A percentile compares a stretch with the other conserved stretches of the same genome.
Conservation (phyloP, 2,797 vertebrate genomes). For the Pagetopsis macropterus region DNA sequence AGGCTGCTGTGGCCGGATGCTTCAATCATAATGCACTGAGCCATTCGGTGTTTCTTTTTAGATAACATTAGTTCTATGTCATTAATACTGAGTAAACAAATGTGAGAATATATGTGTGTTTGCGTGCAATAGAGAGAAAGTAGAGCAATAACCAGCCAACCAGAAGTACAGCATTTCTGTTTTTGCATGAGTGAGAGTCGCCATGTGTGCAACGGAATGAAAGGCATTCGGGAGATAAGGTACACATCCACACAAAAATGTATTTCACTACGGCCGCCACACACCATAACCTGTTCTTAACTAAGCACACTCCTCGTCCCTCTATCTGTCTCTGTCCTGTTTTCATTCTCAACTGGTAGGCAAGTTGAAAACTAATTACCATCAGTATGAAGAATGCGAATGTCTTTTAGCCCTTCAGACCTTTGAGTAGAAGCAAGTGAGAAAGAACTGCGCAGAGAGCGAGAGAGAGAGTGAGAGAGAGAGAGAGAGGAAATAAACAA, state of each 20-base stretch:
- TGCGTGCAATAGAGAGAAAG: background rate
- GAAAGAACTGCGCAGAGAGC: background rate
- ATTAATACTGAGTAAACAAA: conserved; percentile 35
- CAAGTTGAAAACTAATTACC: conserved; percentile 7
- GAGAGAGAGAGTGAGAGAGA: background rate
- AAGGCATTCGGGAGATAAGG: conserved; percentile 70
- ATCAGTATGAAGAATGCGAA: conserved; percentile 24
- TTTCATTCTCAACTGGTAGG: conserved; percentile 6
- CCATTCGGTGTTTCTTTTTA: conserved; percentile 13
- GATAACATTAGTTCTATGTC: conserved; percentile 7
- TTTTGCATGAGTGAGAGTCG: conserved; percentile 51
- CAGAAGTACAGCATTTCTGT: conserved; percentile 70
- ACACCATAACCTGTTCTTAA: conserved; percentile 21
- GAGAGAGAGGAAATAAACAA: no score
- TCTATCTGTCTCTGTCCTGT: conserved; percentile 5
- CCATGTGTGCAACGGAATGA: conserved; percentile 55
- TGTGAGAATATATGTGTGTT: background rate
- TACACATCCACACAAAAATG: background rate
- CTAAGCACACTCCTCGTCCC: conserved; percentile 5
- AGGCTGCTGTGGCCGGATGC: background rate
- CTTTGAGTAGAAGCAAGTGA: background rate
- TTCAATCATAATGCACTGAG: background rate
- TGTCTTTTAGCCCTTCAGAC: conserved; percentile 19
- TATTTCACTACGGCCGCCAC: conserved; percentile 1
- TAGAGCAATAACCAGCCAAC: conserved; percentile 51